phyloP scores from a whole-genome alignment of 2,113 vertebrate genomes.

The Morone chrysops region DNA sequence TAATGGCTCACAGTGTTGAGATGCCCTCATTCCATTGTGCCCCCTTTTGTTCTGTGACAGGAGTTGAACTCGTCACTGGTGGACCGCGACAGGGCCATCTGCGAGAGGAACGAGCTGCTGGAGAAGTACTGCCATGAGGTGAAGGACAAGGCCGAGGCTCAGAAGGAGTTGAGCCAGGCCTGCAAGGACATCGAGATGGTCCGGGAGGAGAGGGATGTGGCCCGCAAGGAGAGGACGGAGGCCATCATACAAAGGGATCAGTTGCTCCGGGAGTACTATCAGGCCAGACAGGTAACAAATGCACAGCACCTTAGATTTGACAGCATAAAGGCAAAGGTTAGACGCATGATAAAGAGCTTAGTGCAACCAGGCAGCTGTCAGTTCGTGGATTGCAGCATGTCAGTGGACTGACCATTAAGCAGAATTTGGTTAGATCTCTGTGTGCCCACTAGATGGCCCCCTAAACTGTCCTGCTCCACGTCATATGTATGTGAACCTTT shows the following conservation, averaged over 20 bases:
- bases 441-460: constrained; percentile 43
- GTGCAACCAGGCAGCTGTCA: constrained; percentile 18
- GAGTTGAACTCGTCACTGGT: constrained; percentile 90
- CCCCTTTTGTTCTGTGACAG: constrained; percentile 69
- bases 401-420: constrained; percentile 8
- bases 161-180: constrained; percentile 92
- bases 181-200: constrained; percentile 92
- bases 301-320: background rate
- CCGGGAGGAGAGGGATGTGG: constrained; percentile 91
- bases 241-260: constrained; percentile 93
- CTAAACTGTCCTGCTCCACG: background rate
- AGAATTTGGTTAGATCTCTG: constrained; percentile 22
- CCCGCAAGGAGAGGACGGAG: constrained; percentile 90
- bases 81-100: constrained; percentile 91
- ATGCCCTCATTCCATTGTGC: constrained; percentile 35
- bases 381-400: constrained; percentile 45
- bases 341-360: constrained; percentile 32
- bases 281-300: constrained; percentile 89
- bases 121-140: constrained; percentile 94
- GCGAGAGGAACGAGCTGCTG: constrained; percentile 92
- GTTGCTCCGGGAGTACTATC: constrained; percentile 90
- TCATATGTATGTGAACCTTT: background rate
- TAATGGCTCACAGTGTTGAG: constrained; percentile 38
- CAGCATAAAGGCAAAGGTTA: constrained; percentile 25
- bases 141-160: constrained; percentile 92